A percentile compares a stretch with the other conserved stretches of the same genome.
These are phyloP conservation scores for Parnassius apollo DNA, from an alignment of 2,888 invertebrate species.

Conservation along the genomic window DNA sequence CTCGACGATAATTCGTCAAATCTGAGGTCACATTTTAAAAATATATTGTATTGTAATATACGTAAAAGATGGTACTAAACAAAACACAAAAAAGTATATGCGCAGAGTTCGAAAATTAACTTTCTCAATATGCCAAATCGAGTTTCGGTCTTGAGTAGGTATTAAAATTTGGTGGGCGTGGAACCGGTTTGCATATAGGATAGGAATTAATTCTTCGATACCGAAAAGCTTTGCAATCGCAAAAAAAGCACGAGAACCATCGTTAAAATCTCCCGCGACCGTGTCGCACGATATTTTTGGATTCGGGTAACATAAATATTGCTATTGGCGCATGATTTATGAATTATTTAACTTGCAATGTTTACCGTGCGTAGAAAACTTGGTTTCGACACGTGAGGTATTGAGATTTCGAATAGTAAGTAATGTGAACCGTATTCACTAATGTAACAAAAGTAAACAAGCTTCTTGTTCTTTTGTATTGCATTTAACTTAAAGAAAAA, in stretches of 20 bases:
- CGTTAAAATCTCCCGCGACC: slow-evolving; percentile 22
- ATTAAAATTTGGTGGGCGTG: slow-evolving; percentile 52
- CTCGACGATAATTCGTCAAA: slow-evolving; percentile 32
- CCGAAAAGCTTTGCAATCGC: slow-evolving; percentile 34
- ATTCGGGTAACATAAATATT: slow-evolving; percentile 61
- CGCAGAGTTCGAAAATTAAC: slow-evolving; percentile 32
- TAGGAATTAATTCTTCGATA: slow-evolving; percentile 30
- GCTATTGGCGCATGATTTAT: slow-evolving; percentile 59
- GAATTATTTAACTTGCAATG: slow-evolving; percentile 56
- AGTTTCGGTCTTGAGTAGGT: slow-evolving; percentile 32
- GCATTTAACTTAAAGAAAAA: too few relatives aligned
- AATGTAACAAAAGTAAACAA: neutral
- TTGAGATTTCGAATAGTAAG: slow-evolving; percentile 28
- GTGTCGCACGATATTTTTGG: slow-evolving; percentile 52
- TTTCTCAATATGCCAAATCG: slow-evolving; percentile 43
- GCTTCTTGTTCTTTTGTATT: neutral
- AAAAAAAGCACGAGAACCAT: slow-evolving; percentile 34
- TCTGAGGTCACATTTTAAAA: slow-evolving; percentile 34
- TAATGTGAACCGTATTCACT: slow-evolving; percentile 22
- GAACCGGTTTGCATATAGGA: slow-evolving; percentile 52
- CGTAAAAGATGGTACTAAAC: slow-evolving; percentile 1
- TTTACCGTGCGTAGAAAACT: slow-evolving; percentile 42
- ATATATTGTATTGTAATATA: slow-evolving; percentile 19
- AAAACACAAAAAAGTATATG: slow-evolving; percentile 9
- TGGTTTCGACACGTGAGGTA: slow-evolving; percentile 40